These are phyloP conservation scores for Samia ricini DNA, from an alignment of 1,140 invertebrate genomes.

Conservation along the genomic window DNA sequence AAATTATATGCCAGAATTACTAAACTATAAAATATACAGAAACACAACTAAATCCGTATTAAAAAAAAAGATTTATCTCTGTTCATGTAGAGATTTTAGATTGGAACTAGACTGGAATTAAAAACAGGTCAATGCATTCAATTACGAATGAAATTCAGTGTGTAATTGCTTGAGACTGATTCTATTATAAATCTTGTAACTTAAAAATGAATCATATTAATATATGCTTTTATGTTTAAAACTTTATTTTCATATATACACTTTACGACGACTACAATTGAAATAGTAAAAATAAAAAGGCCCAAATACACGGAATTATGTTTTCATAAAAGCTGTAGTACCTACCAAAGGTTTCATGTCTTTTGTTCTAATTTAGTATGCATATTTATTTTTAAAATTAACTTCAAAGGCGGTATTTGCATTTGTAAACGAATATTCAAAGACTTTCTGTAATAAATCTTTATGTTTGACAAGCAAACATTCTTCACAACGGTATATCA, in stretches of 20 bases:
- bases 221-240: background rate
- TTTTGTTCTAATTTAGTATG: background rate
- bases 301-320: background rate
- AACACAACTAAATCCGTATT: too few relatives aligned
- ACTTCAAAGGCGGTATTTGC: background rate
- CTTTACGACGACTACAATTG: background rate
- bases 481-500: too few relatives aligned
- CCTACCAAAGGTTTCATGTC: slow-evolving; percentile 18
- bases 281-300: background rate
- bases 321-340: slow-evolving; percentile 18
- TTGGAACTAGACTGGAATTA: slow-evolving; percentile 12
- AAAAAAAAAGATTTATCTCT: too few relatives aligned
- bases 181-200: slow-evolving; percentile 43
- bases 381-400: background rate
- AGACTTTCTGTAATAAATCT: too few relatives aligned
- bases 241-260: background rate
- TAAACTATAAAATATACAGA: too few relatives aligned
- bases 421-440: too few relatives aligned
- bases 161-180: slow-evolving; percentile 61
- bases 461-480: too few relatives aligned
- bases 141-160: background rate
- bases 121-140: slow-evolving; percentile 22
- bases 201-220: background rate
- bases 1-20: too few relatives aligned
- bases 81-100: too few relatives aligned